A percentile compares a stretch with the other conserved stretches of the same genome.
Conservation (phyloP, 1,140 invertebrate genomes). For the Bathynomus jamesi region DNA sequence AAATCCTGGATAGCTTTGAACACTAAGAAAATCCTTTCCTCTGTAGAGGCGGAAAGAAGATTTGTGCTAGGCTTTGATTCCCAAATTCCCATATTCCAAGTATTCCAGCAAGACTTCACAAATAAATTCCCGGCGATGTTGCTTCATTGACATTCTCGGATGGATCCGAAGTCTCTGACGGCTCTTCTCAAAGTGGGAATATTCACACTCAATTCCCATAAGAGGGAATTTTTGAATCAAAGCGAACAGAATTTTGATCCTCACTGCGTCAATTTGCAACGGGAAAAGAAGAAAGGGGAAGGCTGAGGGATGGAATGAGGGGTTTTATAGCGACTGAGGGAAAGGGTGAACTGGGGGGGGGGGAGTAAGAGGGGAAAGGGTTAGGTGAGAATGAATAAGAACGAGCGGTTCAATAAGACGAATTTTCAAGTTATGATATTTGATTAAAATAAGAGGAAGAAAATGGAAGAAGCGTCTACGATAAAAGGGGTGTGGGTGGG, state of each 20-base stretch:
- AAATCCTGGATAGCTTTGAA: not conserved
- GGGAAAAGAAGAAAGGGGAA: not conserved
- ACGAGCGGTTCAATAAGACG: too few relatives aligned
- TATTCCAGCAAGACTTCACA: not conserved
- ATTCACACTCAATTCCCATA: not conserved
- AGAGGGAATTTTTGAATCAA: not conserved
- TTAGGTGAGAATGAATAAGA: too few relatives aligned
- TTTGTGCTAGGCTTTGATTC: not conserved
- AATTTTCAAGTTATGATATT: too few relatives aligned
- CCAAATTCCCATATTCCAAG: not conserved
- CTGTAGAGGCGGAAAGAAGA: not conserved
- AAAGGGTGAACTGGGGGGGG: too few relatives aligned
- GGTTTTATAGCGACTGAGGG: too few relatives aligned
- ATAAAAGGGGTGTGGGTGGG: too few relatives aligned
- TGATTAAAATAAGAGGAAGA: too few relatives aligned
- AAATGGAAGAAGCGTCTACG: too few relatives aligned
- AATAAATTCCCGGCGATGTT: not conserved
- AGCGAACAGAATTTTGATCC: not conserved
- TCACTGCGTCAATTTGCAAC: not conserved
- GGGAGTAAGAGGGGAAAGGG: too few relatives aligned
- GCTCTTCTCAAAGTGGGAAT: not conserved
- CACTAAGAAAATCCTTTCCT: not conserved
- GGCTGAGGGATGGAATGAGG: too few relatives aligned
- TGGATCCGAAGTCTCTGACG: not conserved
- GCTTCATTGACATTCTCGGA: not conserved